A percentile compares a stretch with the other conserved stretches of the same genome.
Conservation (phyloP, 2,113 vertebrate genomes). For the Noctilio leporinus region DNA sequence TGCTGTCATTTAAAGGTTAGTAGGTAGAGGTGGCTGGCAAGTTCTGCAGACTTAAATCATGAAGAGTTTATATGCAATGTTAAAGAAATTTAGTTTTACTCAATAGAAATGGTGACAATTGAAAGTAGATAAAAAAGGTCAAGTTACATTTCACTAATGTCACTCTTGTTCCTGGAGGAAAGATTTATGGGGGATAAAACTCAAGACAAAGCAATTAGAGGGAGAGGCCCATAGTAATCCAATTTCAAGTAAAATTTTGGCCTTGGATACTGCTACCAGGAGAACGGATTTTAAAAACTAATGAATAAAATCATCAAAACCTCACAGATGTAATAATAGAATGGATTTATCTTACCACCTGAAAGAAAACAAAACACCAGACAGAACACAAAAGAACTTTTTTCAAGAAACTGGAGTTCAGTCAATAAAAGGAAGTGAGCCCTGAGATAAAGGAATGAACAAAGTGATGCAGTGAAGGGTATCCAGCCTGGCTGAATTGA, state of each 20-base stretch:
- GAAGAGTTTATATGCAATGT: background rate
- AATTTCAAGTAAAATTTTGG: conserved; percentile 5
- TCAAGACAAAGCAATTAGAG: background rate
- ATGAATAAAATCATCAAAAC: background rate
- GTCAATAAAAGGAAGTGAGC: background rate
- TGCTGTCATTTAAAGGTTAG: background rate
- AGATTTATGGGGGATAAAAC: background rate
- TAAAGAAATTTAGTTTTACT: background rate
- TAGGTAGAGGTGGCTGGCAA: background rate
- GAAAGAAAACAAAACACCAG: background rate
- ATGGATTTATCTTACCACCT: background rate
- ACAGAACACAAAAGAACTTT: background rate
- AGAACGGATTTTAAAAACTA: background rate
- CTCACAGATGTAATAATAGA: background rate
- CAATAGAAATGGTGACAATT: background rate
- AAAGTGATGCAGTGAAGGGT: background rate
- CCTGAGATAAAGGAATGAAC: background rate
- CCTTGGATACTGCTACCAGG: background rate
- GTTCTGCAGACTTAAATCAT: background rate
- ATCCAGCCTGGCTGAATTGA: background rate
- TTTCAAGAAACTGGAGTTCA: background rate
- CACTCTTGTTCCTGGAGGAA: background rate
- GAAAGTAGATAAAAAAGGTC: background rate
- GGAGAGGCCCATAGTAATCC: background rate
- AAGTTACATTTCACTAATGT: background rate